Evolutionary conservation across 2,797 vertebrate species (phyloP), one percentile per base, ranked within the genome.

Genomic region (Anabacerthia variegaticeps): DNA sequence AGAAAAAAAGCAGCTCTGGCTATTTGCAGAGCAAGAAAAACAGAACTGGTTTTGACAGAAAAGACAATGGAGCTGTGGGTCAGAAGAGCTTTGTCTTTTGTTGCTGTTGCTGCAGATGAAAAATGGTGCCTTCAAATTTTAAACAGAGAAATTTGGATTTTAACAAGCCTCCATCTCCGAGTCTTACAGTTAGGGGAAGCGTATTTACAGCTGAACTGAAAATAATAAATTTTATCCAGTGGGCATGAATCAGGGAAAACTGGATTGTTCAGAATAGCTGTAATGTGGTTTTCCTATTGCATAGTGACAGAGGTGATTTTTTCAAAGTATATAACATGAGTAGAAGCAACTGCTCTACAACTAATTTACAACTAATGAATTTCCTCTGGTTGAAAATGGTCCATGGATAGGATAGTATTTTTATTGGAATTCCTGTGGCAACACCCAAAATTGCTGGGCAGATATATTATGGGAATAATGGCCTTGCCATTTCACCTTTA

Each of bases 31-130:
- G 85, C 51, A 67, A 48, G 46, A 73, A 86, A 88, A 91, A 65
- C 19, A 27, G 74, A 93, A 91, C 56, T 79, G 30, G 23, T 85
- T 95, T 92, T 95, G 94, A 95, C 93, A 93, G 86, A 46, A 55
- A 88, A 89, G 75, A 89, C 63, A 71, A 15, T 63, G 34, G 46
- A 77, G 58, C 92, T 86, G 43, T 63, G 83, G 58, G 37, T 93
- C 83, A 90, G 91, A 86, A 88, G 28, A 93, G 58, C 32, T 85
- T 81, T 89, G 39, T 91, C 51, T 15, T 62, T 61, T 79, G 28
- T 63, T 43, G 30, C 54, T 51, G 36, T 62, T 75, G 51, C 55
- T 92, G 41, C 84, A 28, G 49, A 44, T 88, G 75, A 95, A 89
- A 89, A 94, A 89, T 26, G 19, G 59, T 41, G 34, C 26, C 19